Conservation (phyloP, 1,140 invertebrate genomes). For the Linepithema humile region DNA sequence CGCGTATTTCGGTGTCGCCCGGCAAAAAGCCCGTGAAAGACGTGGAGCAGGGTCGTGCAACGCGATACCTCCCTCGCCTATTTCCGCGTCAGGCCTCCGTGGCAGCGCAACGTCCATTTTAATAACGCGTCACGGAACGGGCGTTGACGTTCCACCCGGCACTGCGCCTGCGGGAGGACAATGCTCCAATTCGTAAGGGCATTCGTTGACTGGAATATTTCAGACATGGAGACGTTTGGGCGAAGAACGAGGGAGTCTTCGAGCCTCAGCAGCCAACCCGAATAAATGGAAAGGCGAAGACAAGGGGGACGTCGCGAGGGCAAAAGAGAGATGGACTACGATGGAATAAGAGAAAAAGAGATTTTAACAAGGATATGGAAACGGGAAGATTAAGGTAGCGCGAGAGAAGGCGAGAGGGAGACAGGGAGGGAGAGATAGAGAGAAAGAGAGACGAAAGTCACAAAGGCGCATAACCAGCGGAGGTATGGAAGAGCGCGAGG, state of each 20-base stretch:
- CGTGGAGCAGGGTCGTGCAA: constrained; percentile 3
- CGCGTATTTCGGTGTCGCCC: not conserved
- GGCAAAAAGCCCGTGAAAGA: constrained; percentile 26
- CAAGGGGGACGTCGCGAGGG: not conserved
- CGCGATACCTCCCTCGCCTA: constrained; percentile 17
- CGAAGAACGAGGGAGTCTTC: not conserved
- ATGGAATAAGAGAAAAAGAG: not conserved
- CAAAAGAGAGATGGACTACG: not conserved
- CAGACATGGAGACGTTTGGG: constrained; percentile 62
- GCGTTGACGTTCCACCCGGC: constrained; percentile 69
- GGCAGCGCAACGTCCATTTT: constrained; percentile 67
- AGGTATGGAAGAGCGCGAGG: constrained; percentile 72
- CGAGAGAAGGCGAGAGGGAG: not conserved
- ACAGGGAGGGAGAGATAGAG: constrained; percentile 8
- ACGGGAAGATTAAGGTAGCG: not conserved
- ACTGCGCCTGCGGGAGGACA: constrained; percentile 69
- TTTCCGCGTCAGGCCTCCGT: constrained; percentile 17
- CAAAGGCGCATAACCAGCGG: constrained; percentile 57
- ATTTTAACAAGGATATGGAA: constrained; percentile 16
- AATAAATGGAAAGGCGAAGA: constrained; percentile 4
- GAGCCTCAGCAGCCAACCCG: not conserved
- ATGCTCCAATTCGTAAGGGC: constrained; percentile 56
- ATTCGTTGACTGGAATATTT: constrained; percentile 75
- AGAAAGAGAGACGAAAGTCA: constrained; percentile 35
- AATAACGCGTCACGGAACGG: constrained; percentile 76